Percentiles rank a stretch among this genome's conserved stretches.
These are phyloP conservation scores for Syngnathus rostellatus DNA, from an alignment of 2,797 vertebrate species.

Conservation along the genomic window DNA sequence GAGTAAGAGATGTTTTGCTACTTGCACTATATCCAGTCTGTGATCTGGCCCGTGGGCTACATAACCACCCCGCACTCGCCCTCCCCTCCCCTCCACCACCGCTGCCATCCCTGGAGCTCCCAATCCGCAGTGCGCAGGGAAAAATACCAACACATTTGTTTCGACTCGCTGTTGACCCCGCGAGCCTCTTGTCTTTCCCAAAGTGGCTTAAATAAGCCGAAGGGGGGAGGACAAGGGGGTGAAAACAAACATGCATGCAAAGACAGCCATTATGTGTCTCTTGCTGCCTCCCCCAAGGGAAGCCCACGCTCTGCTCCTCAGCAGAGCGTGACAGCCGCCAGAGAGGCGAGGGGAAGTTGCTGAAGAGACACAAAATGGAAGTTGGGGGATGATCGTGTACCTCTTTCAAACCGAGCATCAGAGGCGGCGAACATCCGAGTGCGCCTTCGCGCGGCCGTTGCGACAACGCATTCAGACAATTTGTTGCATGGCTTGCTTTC, in stretches of 20 bases:
- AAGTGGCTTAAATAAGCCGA: constrained; percentile 48
- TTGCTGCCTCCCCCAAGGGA: constrained; percentile 17
- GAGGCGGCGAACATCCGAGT: background rate
- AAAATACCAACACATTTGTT: constrained; percentile 30
- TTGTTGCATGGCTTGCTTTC: background rate
- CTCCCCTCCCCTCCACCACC: background rate
- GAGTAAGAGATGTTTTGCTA: constrained; percentile 26
- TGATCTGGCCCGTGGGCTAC: constrained; percentile 47
- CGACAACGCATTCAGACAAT: too few species aligned
- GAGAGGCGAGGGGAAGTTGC: constrained; percentile 4
- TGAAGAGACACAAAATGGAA: constrained; percentile 25
- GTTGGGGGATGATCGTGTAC: constrained; percentile 7
- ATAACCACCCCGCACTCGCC: constrained; percentile 17
- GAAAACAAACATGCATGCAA: constrained; percentile 43
- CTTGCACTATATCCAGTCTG: constrained; percentile 32
- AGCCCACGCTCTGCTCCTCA: constrained; percentile 25
- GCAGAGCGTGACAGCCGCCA: constrained; percentile 11
- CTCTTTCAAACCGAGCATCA: background rate
- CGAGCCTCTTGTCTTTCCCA: constrained; percentile 25
- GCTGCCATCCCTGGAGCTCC: constrained; percentile 26
- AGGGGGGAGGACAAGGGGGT: constrained; percentile 15
- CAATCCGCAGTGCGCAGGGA: constrained; percentile 11
- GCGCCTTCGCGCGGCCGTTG: too few species aligned
- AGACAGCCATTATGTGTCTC: constrained; percentile 33
- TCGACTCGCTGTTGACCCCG: constrained; percentile 38